Percentiles rank a stretch among this genome's conserved stretches.
phyloP scores from a whole-genome alignment of 2,888 invertebrate genomes.

The Oligia strigilis region DNA sequence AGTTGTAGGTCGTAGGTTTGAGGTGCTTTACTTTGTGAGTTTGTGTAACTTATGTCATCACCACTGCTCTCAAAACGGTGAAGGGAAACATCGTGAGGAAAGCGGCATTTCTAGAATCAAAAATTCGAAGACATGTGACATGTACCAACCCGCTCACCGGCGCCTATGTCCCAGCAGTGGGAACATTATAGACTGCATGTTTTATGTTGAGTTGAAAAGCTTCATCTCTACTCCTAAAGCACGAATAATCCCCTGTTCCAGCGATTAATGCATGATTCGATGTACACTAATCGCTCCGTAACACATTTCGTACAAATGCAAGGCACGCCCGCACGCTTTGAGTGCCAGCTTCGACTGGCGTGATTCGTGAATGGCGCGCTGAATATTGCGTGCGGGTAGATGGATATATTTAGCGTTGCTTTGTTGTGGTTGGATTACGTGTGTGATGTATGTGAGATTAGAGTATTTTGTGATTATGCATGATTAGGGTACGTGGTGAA shows the following conservation, averaged over 20 bases:
- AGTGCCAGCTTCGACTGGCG: slow-evolving; percentile 38
- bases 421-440: slow-evolving; percentile 25
- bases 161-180: too few relatives aligned
- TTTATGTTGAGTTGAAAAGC: background rate
- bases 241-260: background rate
- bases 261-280: slow-evolving; percentile 30
- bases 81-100: too few relatives aligned
- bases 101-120: too few relatives aligned
- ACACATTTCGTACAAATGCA: slow-evolving; percentile 44
- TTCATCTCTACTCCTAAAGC: background rate
- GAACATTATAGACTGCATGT: too few relatives aligned
- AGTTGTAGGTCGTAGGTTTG: too few relatives aligned
- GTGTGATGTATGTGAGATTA: slow-evolving; percentile 1
- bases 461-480: slow-evolving; percentile 1
- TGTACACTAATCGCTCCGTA: slow-evolving; percentile 36
- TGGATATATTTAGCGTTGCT: slow-evolving; percentile 35
- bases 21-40: too few relatives aligned
- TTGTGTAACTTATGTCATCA: too few relatives aligned
- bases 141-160: too few relatives aligned
- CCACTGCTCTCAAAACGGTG: too few relatives aligned
- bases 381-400: slow-evolving; percentile 45
- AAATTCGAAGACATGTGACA: too few relatives aligned
- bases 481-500: background rate
- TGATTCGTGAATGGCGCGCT: slow-evolving; percentile 25
- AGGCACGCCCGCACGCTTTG: slow-evolving; percentile 47